Percentiles rank a stretch among this genome's conserved stretches.
These are phyloP conservation scores for Steinernema carpocapsae DNA, from an alignment of 2,888 invertebrate genomes.

Conservation along the genomic window DNA sequence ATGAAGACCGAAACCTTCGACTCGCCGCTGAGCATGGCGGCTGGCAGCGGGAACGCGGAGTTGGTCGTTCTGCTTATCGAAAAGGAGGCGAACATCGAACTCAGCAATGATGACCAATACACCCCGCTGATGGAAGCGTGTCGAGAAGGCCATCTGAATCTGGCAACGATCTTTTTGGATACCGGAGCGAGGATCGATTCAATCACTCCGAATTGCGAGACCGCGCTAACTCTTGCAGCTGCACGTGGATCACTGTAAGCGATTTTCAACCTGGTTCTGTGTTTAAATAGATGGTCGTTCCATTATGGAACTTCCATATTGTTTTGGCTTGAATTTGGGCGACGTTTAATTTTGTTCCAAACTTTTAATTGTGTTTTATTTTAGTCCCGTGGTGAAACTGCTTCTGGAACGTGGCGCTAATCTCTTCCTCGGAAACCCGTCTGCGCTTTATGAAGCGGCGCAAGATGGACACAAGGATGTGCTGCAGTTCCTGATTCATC, in stretches of 20 bases:
- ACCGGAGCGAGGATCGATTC: constrained; percentile 87
- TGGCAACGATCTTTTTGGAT: constrained; percentile 87
- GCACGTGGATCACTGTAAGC: constrained; percentile 79
- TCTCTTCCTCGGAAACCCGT: constrained; percentile 90
- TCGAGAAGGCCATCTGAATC: constrained; percentile 90
- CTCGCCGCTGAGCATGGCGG: constrained; percentile 94
- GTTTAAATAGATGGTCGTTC: too few relatives aligned
- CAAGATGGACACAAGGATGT: constrained; percentile 96
- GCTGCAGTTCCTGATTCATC: constrained; percentile 74
- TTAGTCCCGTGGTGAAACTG: constrained; percentile 85
- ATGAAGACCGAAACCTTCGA: constrained; percentile 99
- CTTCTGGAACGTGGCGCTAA: constrained; percentile 93
- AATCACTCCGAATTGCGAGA: constrained; percentile 97
- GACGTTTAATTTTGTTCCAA: too few relatives aligned
- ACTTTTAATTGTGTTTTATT: constrained; percentile 32
- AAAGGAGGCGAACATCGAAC: constrained; percentile 93
- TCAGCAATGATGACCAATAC: constrained; percentile 92
- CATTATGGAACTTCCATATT: constrained; percentile 3
- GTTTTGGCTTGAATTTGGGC: not conserved
- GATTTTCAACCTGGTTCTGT: not conserved
- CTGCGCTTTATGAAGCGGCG: constrained; percentile 96
- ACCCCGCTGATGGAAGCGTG: constrained; percentile 99
- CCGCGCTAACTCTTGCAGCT: constrained; percentile 88
- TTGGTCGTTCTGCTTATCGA: constrained; percentile 90
- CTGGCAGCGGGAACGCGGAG: constrained; percentile 97